Evolutionary conservation across 2,888 invertebrate genomes (phyloP).

Genomic region (Noctua comes): DNA sequence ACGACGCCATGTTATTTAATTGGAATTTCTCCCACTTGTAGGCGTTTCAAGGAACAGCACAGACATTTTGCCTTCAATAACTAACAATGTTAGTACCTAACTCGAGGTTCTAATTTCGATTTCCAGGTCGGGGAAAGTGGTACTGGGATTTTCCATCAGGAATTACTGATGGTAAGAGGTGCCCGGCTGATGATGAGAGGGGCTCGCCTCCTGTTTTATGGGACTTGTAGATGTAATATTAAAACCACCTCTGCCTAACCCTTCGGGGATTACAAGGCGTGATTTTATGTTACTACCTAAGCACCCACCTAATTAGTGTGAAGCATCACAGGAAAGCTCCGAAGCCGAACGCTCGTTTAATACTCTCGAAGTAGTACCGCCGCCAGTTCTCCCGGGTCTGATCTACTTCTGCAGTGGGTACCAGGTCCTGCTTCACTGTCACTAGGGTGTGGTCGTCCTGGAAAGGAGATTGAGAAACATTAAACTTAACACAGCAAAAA

Average conservation of each 20-base stretch:
- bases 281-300: not conserved
- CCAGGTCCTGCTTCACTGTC: conserved; percentile 94
- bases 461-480: conserved; percentile 53
- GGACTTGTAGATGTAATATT: not conserved
- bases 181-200: not conserved
- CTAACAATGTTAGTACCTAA: not conserved
- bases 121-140: not conserved
- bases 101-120: not conserved
- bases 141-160: too few species aligned
- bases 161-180: too few species aligned
- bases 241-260: too few species aligned
- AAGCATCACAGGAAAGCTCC: conserved; percentile 92
- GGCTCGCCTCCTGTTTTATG: not conserved
- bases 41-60: not conserved
- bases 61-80: too few species aligned
- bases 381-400: conserved; percentile 97
- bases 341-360: conserved; percentile 97
- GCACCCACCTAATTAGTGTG: conserved; percentile 76
- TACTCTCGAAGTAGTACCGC: conserved; percentile 98
- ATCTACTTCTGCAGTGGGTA: conserved; percentile 95
- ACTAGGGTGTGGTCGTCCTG: conserved; percentile 96
- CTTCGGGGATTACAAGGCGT: not conserved
- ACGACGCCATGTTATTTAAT: not conserved
- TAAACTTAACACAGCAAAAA: not conserved
- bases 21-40: not conserved